phyloP scores from a whole-genome alignment of 2,888 invertebrate genomes.

The Flexamia atlantica region DNA sequence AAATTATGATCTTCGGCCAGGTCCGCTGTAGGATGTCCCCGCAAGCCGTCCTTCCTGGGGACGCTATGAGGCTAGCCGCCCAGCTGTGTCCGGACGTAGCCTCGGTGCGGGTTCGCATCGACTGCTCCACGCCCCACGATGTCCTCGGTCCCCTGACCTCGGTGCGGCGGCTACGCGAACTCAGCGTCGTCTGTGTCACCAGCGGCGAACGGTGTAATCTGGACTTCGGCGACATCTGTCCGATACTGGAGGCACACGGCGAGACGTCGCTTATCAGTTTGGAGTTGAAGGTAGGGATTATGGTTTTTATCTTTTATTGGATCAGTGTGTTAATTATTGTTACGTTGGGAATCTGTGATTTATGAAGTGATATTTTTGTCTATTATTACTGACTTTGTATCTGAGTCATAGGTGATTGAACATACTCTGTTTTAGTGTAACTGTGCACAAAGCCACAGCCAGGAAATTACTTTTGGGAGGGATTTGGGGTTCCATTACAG shows the following conservation, averaged over 20 bases:
- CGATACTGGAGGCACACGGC: conserved; percentile 70
- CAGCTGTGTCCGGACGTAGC: conserved; percentile 70
- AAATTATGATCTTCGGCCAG: conserved; percentile 65
- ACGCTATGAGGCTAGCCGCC: conserved; percentile 70
- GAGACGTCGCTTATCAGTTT: conserved; percentile 64
- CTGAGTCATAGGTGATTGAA: no score
- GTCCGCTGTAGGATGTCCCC: conserved; percentile 70
- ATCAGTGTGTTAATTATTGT: no score
- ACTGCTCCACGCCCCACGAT: conserved; percentile 71
- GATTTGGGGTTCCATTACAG: no score
- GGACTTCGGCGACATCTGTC: conserved; percentile 71
- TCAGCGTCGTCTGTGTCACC: conserved; percentile 72
- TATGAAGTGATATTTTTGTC: no score
- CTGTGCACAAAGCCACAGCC: no score
- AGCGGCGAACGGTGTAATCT: conserved; percentile 71
- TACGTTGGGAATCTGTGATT: no score
- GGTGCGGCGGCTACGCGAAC: conserved; percentile 67
- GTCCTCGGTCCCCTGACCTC: conserved; percentile 68
- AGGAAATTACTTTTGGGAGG: no score
- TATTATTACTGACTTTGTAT: no score
- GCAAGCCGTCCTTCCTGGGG: conserved; percentile 69
- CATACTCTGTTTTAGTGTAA: no score
- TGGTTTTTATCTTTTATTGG: no score
- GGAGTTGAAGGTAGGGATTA: conserved; percentile 68
- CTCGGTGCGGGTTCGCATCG: conserved; percentile 68